Conservation (phyloP, 2,797 vertebrate genomes). For the Amblyraja radiata region DNA sequence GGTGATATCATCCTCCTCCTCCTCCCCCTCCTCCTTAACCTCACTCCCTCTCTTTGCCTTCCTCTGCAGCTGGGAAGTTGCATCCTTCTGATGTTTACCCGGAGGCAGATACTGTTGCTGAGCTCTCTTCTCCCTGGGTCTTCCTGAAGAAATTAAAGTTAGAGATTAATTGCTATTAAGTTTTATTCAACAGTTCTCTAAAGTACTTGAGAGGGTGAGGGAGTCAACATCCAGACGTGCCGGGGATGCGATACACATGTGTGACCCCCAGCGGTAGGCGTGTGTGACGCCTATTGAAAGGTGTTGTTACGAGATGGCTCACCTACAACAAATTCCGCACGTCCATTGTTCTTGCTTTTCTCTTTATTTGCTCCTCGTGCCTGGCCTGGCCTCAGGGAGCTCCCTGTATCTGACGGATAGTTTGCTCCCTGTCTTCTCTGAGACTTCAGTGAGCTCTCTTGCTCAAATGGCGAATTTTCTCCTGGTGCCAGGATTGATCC, state of each 20-base stretch:
- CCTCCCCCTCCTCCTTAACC: neutral
- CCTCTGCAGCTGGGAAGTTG: neutral
- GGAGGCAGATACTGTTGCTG: neutral
- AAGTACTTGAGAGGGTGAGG: neutral
- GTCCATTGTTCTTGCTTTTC: neutral
- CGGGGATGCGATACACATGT: too few relatives aligned
- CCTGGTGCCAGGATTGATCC: neutral
- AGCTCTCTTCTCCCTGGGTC: neutral
- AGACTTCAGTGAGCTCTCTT: neutral
- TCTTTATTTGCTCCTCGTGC: neutral
- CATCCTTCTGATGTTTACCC: neutral
- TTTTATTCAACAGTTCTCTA: neutral
- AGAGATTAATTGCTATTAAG: neutral
- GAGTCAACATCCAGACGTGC: neutral
- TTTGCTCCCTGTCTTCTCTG: neutral
- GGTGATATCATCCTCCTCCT: neutral
- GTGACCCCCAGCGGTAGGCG: too few relatives aligned
- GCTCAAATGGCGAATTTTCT: neutral
- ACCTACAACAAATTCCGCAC: slow-evolving; percentile 10
- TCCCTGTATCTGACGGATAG: neutral
- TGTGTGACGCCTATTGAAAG: too few relatives aligned
- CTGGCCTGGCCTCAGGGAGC: neutral
- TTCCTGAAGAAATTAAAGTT: neutral
- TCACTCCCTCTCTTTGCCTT: neutral
- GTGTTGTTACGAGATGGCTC: neutral